Evolutionary conservation across 2,888 invertebrate species (phyloP).

Genomic region (Colletes collaris): DNA sequence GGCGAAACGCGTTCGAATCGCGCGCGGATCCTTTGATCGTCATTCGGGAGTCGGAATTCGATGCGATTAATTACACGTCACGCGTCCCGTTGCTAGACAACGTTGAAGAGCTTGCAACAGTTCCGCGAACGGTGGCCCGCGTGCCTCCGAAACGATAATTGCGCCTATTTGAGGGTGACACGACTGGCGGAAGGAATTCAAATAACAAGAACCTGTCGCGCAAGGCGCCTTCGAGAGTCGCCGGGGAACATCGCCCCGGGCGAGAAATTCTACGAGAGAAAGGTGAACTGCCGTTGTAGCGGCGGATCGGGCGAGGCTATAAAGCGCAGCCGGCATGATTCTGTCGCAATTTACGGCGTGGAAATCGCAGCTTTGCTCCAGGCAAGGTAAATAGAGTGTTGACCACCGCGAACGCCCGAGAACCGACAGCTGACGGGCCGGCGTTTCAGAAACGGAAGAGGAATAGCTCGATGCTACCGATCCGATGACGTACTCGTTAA

Average conservation of each 20-base stretch:
- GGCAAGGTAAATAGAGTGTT: conserved; percentile 75
- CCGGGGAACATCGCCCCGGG: conserved; percentile 64
- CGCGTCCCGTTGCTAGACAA: conserved; percentile 10
- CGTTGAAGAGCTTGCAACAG: conserved; percentile 6
- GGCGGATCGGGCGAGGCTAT: conserved; percentile 43
- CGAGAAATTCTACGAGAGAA: conserved; percentile 73
- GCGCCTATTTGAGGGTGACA: conserved; percentile 41
- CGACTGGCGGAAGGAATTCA: conserved; percentile 51
- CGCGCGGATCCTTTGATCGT: not conserved
- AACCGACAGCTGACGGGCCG: conserved; percentile 48
- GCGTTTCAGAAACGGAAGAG: conserved; percentile 28
- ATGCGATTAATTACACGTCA: conserved; percentile 20
- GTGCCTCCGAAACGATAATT: conserved; percentile 40
- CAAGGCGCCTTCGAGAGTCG: conserved; percentile 48
- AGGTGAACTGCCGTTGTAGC: conserved; percentile 59
- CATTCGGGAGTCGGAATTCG: conserved; percentile 3
- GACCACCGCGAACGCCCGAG: conserved; percentile 49
- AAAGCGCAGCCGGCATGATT: conserved; percentile 58
- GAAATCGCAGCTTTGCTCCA: conserved; percentile 79
- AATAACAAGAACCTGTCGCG: conserved; percentile 56
- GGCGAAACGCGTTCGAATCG: not conserved
- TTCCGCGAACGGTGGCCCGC: not conserved
- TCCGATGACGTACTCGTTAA: too few species aligned
- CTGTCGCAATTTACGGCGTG: conserved; percentile 76
- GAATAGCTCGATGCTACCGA: not conserved